Conservation (phyloP, 1,140 invertebrate species). For the Agraylea sexmaculata region DNA sequence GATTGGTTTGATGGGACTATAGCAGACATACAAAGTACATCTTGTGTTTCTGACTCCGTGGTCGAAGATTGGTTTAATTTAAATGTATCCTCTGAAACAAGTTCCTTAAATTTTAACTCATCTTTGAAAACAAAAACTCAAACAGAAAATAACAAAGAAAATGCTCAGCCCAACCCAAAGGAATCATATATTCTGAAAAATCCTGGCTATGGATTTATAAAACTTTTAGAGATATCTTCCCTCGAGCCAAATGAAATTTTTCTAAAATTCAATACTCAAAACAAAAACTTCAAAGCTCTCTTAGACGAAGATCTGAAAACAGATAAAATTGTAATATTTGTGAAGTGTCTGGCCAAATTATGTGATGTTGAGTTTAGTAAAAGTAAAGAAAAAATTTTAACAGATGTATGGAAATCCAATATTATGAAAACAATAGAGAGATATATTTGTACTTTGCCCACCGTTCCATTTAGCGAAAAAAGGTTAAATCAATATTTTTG, state of each 20-base stretch:
- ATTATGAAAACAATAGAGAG: slow-evolving; percentile 27
- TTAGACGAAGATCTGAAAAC: slow-evolving; percentile 3
- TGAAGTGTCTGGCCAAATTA: slow-evolving; percentile 29
- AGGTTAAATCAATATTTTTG: slow-evolving; percentile 30
- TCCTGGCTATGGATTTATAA: slow-evolving; percentile 4
- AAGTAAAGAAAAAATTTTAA: slow-evolving; percentile 27
- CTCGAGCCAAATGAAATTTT: slow-evolving; percentile 4
- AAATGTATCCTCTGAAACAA: too few species aligned
- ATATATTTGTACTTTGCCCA: slow-evolving; percentile 31
- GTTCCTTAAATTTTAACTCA: too few species aligned
- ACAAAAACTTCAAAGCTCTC: slow-evolving; percentile 7
- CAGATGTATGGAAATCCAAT: slow-evolving; percentile 27
- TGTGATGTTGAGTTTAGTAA: slow-evolving; percentile 28
- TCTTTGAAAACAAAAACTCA: too few species aligned
- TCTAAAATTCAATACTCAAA: neutral
- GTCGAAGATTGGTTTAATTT: too few species aligned
- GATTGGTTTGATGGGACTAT: too few species aligned
- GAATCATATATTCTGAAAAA: too few species aligned
- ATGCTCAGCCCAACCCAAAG: too few species aligned
- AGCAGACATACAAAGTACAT: too few species aligned
- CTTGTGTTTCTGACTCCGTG: too few species aligned
- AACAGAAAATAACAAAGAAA: too few species aligned
- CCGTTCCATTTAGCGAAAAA: slow-evolving; percentile 23
- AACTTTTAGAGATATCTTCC: neutral
- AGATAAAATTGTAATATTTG: slow-evolving; percentile 25